These are phyloP conservation scores for Cartodere bifasciata DNA, from an alignment of 2,888 invertebrate genomes.

Conservation along the genomic window DNA sequence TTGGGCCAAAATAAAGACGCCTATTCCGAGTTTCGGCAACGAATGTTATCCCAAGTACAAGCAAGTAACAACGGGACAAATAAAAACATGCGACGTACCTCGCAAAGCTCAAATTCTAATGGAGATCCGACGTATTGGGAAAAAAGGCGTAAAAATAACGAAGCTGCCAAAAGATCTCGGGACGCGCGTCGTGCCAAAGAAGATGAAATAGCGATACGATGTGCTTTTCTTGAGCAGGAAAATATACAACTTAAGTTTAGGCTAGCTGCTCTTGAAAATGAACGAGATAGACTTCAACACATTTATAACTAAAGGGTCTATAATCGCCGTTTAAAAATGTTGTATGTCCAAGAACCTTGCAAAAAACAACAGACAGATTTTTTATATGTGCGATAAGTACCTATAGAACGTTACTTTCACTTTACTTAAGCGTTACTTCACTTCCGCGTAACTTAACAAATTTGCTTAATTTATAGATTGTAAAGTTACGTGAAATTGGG, in stretches of 20 bases:
- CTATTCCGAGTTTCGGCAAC: slow-evolving; percentile 57
- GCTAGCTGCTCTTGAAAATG: slow-evolving; percentile 19
- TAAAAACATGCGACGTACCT: slow-evolving; percentile 54
- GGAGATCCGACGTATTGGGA: slow-evolving; percentile 76
- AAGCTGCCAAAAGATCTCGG: slow-evolving; percentile 86
- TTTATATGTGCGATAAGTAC: too few species aligned
- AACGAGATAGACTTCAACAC: slow-evolving; percentile 22
- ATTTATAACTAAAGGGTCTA: too few species aligned
- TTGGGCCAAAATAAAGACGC: slow-evolving; percentile 50
- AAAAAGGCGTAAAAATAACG: slow-evolving; percentile 81
- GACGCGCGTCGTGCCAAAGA: slow-evolving; percentile 84
- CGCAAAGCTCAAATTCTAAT: slow-evolving; percentile 10
- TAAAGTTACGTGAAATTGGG: too few species aligned
- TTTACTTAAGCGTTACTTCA: too few species aligned
- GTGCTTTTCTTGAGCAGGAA: slow-evolving; percentile 63
- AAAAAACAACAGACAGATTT: too few species aligned
- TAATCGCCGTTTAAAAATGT: too few species aligned
- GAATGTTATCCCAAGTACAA: slow-evolving; percentile 55
- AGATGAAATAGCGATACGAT: slow-evolving; percentile 81
- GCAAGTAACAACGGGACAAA: slow-evolving; percentile 41
- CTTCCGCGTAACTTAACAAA: too few species aligned
- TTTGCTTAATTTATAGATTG: too few species aligned
- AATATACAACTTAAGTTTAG: slow-evolving; percentile 15
- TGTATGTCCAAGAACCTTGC: too few species aligned
- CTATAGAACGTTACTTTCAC: too few species aligned